Base-by-base conservation (phyloP, 2,797 vertebrate species). In the Adelosebastes latens region DNA sequence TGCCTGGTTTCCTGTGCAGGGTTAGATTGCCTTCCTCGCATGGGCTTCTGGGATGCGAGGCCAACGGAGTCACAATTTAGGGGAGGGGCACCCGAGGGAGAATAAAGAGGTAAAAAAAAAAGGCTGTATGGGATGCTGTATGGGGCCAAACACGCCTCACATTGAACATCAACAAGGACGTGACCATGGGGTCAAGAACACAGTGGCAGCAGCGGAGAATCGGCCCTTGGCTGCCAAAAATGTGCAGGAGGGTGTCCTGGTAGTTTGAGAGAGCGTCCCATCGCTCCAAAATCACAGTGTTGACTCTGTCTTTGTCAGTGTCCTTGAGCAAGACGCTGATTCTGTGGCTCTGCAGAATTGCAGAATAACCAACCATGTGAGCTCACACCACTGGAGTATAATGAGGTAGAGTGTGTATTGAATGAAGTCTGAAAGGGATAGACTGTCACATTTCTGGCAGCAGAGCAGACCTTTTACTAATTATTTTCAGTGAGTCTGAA, bases 1-100 rank as follows among this genome's bases (percentile, higher is more conserved):
- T 56, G 87, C 76, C 90, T 92, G 91, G 90, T 90, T 95, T 95
- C 90, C 93, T 95, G 90, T 90, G 75, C 68, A 22, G 87, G 72
- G 67, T 92, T 90, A 79, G 85, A 93, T 93, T 89, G 91, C 93
- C 82, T 94, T 84, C 89, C 84, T 88, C 34, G 32, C 76, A 42
- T 74, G 74, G 73, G 74, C 52, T 87, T 87, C 68, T 79, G 89
- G 78, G 84, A 90, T 14, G 25, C 1, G 29, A 84, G 77, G 76
- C 75, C 74, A 58, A 14, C 6, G 46, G 77, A 85, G 82, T 80
- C 55, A 29, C 72, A 69, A 72, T 53, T 68, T 63, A 82, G 31
- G 7, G 49, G 32, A 69, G 59, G 75, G 73, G 20, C 16, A 55
- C 20, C 20, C 11, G 14, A 42, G 36, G 72, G 34, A 52, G 62